These are phyloP conservation scores for Penelope pileata DNA, from an alignment of 2,113 vertebrate species.

Conservation along the genomic window DNA sequence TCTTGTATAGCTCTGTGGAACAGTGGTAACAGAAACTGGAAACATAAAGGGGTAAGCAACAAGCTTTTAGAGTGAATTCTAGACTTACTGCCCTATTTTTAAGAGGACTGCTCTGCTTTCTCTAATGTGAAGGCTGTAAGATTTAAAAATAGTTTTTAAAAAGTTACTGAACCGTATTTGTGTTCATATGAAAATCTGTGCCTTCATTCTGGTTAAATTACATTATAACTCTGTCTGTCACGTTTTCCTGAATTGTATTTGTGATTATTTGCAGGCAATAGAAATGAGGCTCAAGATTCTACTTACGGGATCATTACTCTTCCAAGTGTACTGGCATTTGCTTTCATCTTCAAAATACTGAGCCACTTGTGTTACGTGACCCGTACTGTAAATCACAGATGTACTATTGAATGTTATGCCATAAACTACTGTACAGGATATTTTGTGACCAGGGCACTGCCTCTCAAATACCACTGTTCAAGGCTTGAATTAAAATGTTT, in stretches of 20 bases:
- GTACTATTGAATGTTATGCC: slow-evolving; percentile 42
- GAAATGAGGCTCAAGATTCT: slow-evolving; percentile 36
- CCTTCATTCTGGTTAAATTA: background rate
- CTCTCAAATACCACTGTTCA: slow-evolving; percentile 51
- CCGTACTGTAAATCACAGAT: slow-evolving; percentile 14
- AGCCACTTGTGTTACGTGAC: slow-evolving; percentile 17
- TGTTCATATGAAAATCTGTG: background rate
- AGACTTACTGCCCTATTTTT: background rate
- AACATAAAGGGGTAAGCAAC: slow-evolving; percentile 61
- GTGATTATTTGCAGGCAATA: slow-evolving; percentile 60
- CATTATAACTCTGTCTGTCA: background rate
- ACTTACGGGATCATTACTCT: background rate
- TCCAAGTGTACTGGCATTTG: background rate
- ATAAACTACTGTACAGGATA: slow-evolving; percentile 48
- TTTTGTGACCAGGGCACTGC: slow-evolving; percentile 25
- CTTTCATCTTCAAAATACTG: slow-evolving; percentile 26
- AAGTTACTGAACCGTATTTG: background rate
- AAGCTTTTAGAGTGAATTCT: background rate
- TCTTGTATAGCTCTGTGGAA: slow-evolving; percentile 73
- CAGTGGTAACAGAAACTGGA: slow-evolving; percentile 79
- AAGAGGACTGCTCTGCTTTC: background rate
- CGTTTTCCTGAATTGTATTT: slow-evolving; percentile 4
- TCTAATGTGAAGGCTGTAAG: background rate
- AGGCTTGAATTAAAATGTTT: slow-evolving; percentile 5
- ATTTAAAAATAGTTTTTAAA: background rate